Percentiles rank a stretch among this genome's conserved stretches.
phyloP scores from a whole-genome alignment of 1,140 invertebrate species.

The Drosophila sp. region DNA sequence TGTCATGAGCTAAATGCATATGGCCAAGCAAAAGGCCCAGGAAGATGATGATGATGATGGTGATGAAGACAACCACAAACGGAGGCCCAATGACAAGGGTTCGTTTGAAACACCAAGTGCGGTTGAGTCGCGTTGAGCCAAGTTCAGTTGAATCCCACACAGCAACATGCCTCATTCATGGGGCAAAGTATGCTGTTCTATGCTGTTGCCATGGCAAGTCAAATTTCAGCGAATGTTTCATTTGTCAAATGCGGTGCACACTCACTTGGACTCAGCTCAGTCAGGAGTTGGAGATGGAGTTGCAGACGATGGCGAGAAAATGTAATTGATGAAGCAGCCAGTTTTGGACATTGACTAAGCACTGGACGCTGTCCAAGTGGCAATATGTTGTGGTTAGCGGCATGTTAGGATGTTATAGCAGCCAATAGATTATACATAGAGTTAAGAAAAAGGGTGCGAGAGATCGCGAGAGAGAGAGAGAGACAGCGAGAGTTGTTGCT shows the following conservation, averaged over 20 bases:
- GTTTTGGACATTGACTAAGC: constrained; percentile 70
- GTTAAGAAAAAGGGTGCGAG: neutral
- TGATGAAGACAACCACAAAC: constrained; percentile 28
- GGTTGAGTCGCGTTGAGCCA: constrained; percentile 8
- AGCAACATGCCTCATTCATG: constrained; percentile 43
- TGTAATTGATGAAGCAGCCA: constrained; percentile 74
- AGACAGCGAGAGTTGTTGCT: constrained; percentile 5
- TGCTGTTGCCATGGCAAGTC: constrained; percentile 37
- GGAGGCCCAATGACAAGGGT: constrained; percentile 62
- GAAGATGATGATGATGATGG: neutral
- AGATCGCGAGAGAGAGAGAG: neutral
- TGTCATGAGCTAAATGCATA: constrained; percentile 38
- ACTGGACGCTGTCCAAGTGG: constrained; percentile 58
- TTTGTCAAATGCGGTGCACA: constrained; percentile 64
- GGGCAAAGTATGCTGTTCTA: constrained; percentile 30
- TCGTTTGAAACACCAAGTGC: constrained; percentile 15
- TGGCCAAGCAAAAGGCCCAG: neutral
- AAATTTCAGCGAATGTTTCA: constrained; percentile 72
- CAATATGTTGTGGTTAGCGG: constrained; percentile 61
- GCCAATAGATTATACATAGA: constrained; percentile 28
- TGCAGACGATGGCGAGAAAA: constrained; percentile 5
- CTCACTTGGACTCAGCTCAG: neutral
- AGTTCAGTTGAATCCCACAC: constrained; percentile 25
- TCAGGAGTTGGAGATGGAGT: neutral
- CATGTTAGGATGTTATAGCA: constrained; percentile 33